A percentile compares a stretch with the other conserved stretches of the same genome.
These are phyloP conservation scores for Amblyopsis hoosieri DNA, from an alignment of 2,797 vertebrate species.

Conservation along the genomic window DNA sequence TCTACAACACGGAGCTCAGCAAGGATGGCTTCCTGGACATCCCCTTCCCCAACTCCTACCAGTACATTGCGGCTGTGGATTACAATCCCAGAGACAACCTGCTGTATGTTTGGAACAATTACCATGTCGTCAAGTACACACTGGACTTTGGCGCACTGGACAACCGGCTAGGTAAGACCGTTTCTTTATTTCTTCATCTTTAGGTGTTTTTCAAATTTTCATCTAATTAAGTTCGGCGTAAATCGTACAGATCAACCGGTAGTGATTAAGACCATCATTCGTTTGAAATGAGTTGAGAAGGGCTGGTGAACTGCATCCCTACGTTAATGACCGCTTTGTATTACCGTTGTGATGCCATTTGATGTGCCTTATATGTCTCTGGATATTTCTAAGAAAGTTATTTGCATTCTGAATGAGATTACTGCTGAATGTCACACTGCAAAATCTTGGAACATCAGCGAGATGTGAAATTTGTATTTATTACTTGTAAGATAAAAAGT, in stretches of 20 bases:
- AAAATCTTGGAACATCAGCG: neutral
- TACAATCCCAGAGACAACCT: slow-evolving; percentile 98
- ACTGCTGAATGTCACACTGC: neutral
- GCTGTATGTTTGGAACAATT: slow-evolving; percentile 99
- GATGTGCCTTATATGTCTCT: no score
- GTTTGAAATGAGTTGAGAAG: no score
- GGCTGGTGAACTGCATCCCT: no score
- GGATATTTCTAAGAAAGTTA: neutral
- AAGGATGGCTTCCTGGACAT: slow-evolving; percentile 94
- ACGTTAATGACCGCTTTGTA: no score
- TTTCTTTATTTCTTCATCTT: neutral
- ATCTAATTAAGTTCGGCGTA: neutral
- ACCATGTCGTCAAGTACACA: slow-evolving; percentile 97
- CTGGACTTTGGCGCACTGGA: slow-evolving; percentile 95
- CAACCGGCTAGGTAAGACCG: slow-evolving; percentile 88
- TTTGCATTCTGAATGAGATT: neutral
- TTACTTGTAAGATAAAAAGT: neutral
- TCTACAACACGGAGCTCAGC: slow-evolving; percentile 97
- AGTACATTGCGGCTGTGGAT: slow-evolving; percentile 99
- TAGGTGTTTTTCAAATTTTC: neutral
- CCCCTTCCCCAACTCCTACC: slow-evolving; percentile 97
- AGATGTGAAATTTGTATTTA: neutral
- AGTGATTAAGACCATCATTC: no score
- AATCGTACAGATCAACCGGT: no score
- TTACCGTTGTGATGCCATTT: no score